Conservation (phyloP, 1,140 invertebrate species). For the Diprion similis region DNA sequence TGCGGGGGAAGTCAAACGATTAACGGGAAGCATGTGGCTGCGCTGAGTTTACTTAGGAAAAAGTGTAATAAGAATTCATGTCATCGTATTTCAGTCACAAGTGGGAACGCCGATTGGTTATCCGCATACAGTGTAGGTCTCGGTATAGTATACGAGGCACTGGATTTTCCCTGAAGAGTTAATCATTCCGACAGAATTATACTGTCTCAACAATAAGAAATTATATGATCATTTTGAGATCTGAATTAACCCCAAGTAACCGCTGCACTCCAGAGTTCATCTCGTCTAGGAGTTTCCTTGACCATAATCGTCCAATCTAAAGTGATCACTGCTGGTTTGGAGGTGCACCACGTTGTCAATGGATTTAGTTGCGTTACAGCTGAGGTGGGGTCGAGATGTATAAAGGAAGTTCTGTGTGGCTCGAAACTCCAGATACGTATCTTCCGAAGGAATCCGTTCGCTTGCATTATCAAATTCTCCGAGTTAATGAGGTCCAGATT, state of each 20-base stretch:
- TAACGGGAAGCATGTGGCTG: no score
- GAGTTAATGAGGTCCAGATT: conserved; percentile 11
- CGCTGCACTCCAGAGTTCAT: not conserved
- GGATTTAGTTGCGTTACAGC: not conserved
- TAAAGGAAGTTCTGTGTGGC: not conserved
- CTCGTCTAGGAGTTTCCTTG: not conserved
- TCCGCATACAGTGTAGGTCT: no score
- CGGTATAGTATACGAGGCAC: no score
- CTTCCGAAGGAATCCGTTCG: not conserved
- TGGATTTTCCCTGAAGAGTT: no score
- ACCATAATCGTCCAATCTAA: not conserved
- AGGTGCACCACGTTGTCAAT: not conserved
- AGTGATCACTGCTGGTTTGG: not conserved
- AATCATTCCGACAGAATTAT: no score
- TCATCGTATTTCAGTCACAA: no score
- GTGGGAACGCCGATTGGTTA: no score
- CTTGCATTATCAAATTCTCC: conserved; percentile 8
- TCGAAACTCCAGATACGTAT: not conserved
- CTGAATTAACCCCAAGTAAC: not conserved
- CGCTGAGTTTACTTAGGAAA: no score
- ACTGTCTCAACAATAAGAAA: no score
- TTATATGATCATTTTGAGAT: not conserved
- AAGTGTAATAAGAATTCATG: no score
- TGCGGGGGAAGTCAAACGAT: no score
- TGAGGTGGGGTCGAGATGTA: not conserved